These are phyloP conservation scores for Festucalex cinctus DNA, from an alignment of 2,113 vertebrate genomes.

Conservation along the genomic window DNA sequence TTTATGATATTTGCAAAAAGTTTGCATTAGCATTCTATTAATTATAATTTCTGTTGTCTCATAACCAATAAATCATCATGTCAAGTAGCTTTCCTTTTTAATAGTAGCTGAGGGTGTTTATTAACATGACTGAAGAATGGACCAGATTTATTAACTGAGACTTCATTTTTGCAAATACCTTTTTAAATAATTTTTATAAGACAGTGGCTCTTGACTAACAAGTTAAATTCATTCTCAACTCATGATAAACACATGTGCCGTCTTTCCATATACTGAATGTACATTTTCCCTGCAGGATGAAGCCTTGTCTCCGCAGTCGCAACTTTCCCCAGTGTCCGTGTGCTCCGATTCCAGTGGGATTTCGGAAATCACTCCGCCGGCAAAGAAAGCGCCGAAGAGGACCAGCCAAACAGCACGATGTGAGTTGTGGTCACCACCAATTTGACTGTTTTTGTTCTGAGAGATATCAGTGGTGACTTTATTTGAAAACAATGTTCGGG, in stretches of 20 bases:
- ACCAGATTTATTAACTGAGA: neutral
- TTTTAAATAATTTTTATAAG: no score
- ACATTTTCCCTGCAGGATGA: constrained; percentile 77
- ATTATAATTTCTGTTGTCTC: neutral
- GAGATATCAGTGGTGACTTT: neutral
- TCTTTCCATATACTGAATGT: neutral
- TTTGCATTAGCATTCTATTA: neutral
- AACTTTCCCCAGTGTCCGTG: constrained; percentile 81
- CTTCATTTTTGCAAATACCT: neutral
- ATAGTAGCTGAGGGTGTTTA: neutral
- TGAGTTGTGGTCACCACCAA: constrained; percentile 25
- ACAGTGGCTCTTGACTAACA: no score
- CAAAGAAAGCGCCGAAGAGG: constrained; percentile 60
- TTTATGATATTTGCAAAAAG: no score
- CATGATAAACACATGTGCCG: no score
- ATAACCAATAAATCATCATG: neutral
- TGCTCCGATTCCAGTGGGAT: constrained; percentile 77
- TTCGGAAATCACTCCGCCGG: constrained; percentile 50
- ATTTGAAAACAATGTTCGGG: neutral
- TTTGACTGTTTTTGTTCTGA: neutral
- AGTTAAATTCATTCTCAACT: no score
- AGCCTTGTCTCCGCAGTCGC: constrained; percentile 76
- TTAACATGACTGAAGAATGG: neutral
- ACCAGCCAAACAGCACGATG: constrained; percentile 59
- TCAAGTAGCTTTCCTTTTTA: neutral